Base-by-base conservation (phyloP, 2,797 vertebrate genomes). In the Eulemur rubriventer region DNA sequence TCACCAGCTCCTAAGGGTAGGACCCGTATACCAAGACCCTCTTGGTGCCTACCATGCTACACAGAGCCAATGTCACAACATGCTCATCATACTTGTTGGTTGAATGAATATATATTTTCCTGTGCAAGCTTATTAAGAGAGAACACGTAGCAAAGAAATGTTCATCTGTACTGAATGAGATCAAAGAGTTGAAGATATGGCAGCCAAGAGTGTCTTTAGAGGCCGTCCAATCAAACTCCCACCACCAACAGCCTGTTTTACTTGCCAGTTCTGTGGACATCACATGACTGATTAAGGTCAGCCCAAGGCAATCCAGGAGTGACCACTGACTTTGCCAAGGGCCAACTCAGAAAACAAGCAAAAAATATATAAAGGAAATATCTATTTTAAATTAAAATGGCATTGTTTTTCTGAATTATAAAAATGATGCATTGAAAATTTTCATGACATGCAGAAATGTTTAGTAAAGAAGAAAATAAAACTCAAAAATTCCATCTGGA, bases 381-480 rank as follows among this genome's bases (percentile, higher is more conserved):
- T 26, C 55, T 57, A 57, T 7, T 65, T 65, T 65, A 65, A 65
- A 46, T 46, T 43, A 16, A 81, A 86, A 75, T 67, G 20, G 28
- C 26, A 80, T 70, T 79, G 18, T 3, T 35, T 72, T 63, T 50
- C 70, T 72, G 12, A 55, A n/a, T 63, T 57, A 41, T 55, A 95
- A 80, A 93, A 91, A 61, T 52, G 13, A 69, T 63, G 33, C 16
- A 38, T 5, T 76, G 52, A 28, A 82, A 91, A 38, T 81, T 17
- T 28, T 94, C 17, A 92, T 28, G 26, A 67, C 70, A 24, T 43
- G 1, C 1, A 67, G 38, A 72, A 65, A 94, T 26, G 7, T 72
- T 65, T 50, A 65, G 22, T 57, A 61, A 94, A 72, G 17, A 61
- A 94, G 12, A 80, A 80, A 89, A 84, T 22, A 33, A 89, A 82